Conservation (phyloP, 2,797 vertebrate genomes). For the Otus scops region DNA sequence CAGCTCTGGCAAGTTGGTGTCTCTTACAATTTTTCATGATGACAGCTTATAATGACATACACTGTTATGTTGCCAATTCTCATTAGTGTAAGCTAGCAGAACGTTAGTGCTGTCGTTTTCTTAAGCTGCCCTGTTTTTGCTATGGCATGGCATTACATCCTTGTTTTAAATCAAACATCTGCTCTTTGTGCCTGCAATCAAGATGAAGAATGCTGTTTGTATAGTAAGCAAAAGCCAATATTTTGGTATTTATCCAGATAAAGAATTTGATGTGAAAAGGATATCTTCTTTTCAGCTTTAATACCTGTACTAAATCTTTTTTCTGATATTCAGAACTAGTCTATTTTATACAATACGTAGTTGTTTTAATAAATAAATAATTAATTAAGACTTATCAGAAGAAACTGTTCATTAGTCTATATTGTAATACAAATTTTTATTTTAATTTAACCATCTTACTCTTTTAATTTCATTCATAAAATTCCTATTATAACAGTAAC, state of each 20-base stretch:
- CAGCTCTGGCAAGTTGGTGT: conserved; percentile 24
- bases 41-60: conserved; percentile 44
- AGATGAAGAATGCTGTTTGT: background rate
- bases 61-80: conserved; percentile 35
- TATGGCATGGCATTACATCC: conserved; percentile 23
- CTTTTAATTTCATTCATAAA: background rate
- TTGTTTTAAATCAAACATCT: conserved; percentile 46
- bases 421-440: background rate
- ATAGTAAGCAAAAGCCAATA: background rate
- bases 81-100: conserved; percentile 27
- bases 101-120: conserved; percentile 10
- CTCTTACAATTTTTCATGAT: conserved; percentile 52
- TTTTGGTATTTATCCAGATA: background rate
- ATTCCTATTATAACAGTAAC: background rate
- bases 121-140: background rate
- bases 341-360: background rate
- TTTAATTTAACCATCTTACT: background rate
- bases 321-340: background rate
- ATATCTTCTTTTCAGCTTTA: background rate
- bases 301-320: background rate
- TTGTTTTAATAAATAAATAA: background rate
- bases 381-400: background rate
- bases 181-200: background rate
- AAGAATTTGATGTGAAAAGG: background rate
- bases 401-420: background rate